Percentiles rank a stretch among this genome's conserved stretches.
Conservation (phyloP, 2,797 vertebrate species). For the Parambassis ranga region DNA sequence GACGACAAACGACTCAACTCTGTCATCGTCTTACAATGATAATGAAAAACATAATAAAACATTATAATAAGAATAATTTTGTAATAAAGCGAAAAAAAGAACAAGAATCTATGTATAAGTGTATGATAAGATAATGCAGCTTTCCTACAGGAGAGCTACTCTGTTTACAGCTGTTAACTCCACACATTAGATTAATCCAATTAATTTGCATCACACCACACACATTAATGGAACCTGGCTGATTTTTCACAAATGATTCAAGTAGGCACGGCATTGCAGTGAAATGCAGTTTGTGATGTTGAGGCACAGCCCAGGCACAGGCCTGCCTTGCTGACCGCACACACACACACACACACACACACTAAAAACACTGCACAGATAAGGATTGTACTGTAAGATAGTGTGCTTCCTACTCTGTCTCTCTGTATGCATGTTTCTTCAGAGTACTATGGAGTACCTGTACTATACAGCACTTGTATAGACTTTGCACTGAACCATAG, state of each 20-base stretch:
- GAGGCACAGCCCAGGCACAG: slow-evolving; percentile 58
- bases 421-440: slow-evolving; percentile 81
- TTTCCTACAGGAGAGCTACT: slow-evolving; percentile 64
- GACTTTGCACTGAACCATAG: slow-evolving; percentile 83
- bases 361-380: slow-evolving; percentile 72
- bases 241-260: slow-evolving; percentile 20
- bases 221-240: too few relatives aligned
- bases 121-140: slow-evolving; percentile 68
- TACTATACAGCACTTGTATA: slow-evolving; percentile 79
- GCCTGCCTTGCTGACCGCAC: slow-evolving; percentile 56
- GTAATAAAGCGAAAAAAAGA: slow-evolving; percentile 64
- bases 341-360: too few relatives aligned
- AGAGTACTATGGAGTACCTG: slow-evolving; percentile 77
- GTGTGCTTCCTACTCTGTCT: slow-evolving; percentile 79
- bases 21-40: slow-evolving; percentile 69
- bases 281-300: slow-evolving; percentile 57
- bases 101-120: slow-evolving; percentile 69
- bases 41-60: slow-evolving; percentile 68
- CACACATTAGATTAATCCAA: slow-evolving; percentile 61
- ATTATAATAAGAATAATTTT: slow-evolving; percentile 75
- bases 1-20: slow-evolving; percentile 68
- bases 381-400: slow-evolving; percentile 80
- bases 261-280: slow-evolving; percentile 52
- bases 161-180: slow-evolving; percentile 74
- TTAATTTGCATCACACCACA: slow-evolving; percentile 43